Evolutionary conservation across 2,888 invertebrate genomes (phyloP), one percentile per base, ranked within the genome.

Genomic region (Orgyia antiqua): DNA sequence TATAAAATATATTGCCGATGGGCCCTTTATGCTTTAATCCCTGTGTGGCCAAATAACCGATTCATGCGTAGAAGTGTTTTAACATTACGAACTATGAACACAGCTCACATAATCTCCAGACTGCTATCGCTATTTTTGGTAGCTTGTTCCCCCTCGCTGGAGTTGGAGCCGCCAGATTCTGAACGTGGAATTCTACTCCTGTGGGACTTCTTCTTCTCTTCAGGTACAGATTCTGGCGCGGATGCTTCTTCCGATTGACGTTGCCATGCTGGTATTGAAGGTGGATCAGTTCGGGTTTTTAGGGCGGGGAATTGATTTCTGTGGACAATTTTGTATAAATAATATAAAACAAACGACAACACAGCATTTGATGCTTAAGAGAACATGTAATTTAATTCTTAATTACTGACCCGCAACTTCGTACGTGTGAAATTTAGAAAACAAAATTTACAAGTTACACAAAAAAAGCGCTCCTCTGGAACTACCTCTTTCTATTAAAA

Each of bases 261-360:
- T 68, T 94, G 94, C 94, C 94, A 94, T 8, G 93, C 90, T 10
- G 94, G 94, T 50, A 94, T 94, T 1, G 93, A 93, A 1, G 91
- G 89, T 1, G 90, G 89, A 13, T 90, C 88, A 0, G 88, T 77
- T 2, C 90, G 87, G 7, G 84, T 73, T 51, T 87, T 89, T 2
- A 93, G 88, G 7, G 90, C 88, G 10, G 94, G 92, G 70, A 94
- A 94, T 77, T 94, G 94, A 71, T 94, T 94, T 58, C 94, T 93
- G 63, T 0, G 56, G 52, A 10, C 4, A 6, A 23, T 23, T 23
- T 10, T 23, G 4, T 24, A 23, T 23, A 10, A 8, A 10, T 23
- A n/a, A n/a, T n/a, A n/a, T n/a, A n/a, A n/a, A n/a, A 20, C n/a
- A 20, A 20, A 20, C 3, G 10, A 17, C 7, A 7, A 7, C 17